These are phyloP conservation scores for Pectinophora gossypiella DNA, from an alignment of 1,140 invertebrate species.

Conservation along the genomic window DNA sequence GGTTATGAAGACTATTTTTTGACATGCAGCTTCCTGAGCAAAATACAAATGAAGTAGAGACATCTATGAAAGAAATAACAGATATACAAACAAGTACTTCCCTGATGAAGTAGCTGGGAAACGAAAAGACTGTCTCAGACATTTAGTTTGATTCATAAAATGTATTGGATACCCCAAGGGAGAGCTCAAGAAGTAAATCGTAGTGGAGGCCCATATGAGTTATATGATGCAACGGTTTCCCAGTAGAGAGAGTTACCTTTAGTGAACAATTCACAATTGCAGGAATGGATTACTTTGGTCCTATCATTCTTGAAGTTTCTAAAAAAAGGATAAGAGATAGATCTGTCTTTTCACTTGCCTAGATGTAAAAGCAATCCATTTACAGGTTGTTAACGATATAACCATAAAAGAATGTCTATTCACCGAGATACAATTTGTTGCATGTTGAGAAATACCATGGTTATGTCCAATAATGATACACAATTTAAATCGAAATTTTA, in stretches of 20 bases:
- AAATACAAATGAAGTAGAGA: conserved; percentile 1
- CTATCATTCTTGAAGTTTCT: not conserved
- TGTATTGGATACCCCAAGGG: conserved; percentile 15
- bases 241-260: conserved; percentile 8
- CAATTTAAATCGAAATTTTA: conserved; percentile 9
- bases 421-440: conserved; percentile 32
- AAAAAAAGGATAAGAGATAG: conserved; percentile 32
- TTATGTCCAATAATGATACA: conserved; percentile 33
- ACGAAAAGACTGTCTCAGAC: conserved; percentile 1
- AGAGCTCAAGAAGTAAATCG: conserved; percentile 6
- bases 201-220: conserved; percentile 7
- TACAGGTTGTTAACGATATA: conserved; percentile 37
- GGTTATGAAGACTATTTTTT: conserved; percentile 1
- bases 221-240: conserved; percentile 4
- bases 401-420: conserved; percentile 29
- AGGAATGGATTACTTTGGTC: conserved; percentile 12
- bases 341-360: conserved; percentile 38
- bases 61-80: not conserved
- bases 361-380: conserved; percentile 32
- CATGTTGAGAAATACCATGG: conserved; percentile 24
- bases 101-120: conserved; percentile 2
- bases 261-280: conserved; percentile 2
- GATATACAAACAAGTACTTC: conserved; percentile 1
- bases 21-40: not conserved
- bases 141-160: conserved; percentile 4